phyloP scores from a whole-genome alignment of 2,888 invertebrate genomes.

The Acheta domesticus region DNA sequence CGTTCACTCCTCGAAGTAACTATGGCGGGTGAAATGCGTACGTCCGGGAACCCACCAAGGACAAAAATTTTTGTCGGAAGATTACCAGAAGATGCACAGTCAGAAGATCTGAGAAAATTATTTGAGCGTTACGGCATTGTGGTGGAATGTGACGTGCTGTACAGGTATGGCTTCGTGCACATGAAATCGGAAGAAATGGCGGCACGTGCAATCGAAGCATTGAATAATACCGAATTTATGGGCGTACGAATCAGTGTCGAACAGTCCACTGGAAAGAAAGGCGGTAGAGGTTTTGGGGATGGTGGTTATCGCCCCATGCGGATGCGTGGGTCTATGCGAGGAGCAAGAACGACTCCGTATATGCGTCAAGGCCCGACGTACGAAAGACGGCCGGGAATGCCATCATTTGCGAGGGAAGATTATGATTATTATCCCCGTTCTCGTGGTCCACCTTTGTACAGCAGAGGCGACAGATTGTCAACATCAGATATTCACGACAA shows the following conservation, averaged over 20 bases:
- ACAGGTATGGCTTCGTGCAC: conserved; percentile 91
- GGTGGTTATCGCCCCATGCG: conserved; percentile 46
- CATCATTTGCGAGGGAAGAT: conserved; percentile 39
- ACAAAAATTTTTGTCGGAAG: conserved; percentile 93
- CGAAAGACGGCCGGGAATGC: conserved; percentile 39
- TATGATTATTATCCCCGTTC: conserved; percentile 37
- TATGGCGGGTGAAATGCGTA: not conserved
- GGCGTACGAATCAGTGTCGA: conserved; percentile 83
- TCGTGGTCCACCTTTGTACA: conserved; percentile 34
- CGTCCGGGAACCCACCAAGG: conserved; percentile 48
- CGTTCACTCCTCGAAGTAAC: no score
- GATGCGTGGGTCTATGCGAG: conserved; percentile 34
- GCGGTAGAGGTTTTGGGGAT: conserved; percentile 45
- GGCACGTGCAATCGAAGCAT: conserved; percentile 70
- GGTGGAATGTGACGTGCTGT: conserved; percentile 91
- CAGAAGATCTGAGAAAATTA: conserved; percentile 74
- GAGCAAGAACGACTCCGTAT: conserved; percentile 44
- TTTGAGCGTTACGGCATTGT: conserved; percentile 86
- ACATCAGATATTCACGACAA: conserved; percentile 36
- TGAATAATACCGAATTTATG: conserved; percentile 79
- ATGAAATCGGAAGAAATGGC: conserved; percentile 82
- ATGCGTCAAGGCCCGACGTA: conserved; percentile 39
- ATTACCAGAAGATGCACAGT: conserved; percentile 77
- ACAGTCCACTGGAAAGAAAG: conserved; percentile 43
- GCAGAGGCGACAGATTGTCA: conserved; percentile 38